Conservation (phyloP, 2,888 invertebrate genomes). For the Thera britannica region DNA sequence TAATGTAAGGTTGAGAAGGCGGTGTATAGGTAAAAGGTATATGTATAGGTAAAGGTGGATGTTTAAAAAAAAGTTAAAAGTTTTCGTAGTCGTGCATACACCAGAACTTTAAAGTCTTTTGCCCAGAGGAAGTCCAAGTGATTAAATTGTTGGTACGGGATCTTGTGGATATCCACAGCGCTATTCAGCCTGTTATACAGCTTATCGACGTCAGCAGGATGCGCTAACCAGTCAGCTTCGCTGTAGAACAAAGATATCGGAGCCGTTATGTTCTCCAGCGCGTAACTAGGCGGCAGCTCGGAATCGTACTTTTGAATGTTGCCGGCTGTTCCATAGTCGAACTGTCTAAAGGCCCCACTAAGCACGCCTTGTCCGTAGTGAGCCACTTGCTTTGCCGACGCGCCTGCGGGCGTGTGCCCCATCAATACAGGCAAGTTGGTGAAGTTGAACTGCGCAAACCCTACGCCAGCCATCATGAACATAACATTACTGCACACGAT, state of each 20-base stretch:
- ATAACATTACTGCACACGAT: slow-evolving; percentile 85
- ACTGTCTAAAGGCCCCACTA: slow-evolving; percentile 61
- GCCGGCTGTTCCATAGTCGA: slow-evolving; percentile 59
- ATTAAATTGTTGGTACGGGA: slow-evolving; percentile 78
- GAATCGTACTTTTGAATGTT: slow-evolving; percentile 61
- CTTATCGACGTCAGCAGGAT: slow-evolving; percentile 82
- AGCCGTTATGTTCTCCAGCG: slow-evolving; percentile 54
- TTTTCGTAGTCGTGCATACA: slow-evolving; percentile 53
- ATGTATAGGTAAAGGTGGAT: background rate
- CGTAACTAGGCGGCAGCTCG: slow-evolving; percentile 60
- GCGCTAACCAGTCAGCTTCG: slow-evolving; percentile 87
- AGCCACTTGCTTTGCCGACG: slow-evolving; percentile 77
- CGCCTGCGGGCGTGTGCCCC: slow-evolving; percentile 82
- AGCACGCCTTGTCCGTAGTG: slow-evolving; percentile 82
- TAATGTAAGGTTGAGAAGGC: too few relatives aligned
- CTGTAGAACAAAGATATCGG: slow-evolving; percentile 70
- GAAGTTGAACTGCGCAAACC: slow-evolving; percentile 83
- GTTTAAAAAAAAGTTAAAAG: slow-evolving; percentile 37
- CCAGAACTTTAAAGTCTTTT: slow-evolving; percentile 61
- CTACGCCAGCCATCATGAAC: slow-evolving; percentile 85
- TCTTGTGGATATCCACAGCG: slow-evolving; percentile 80
- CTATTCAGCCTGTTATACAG: slow-evolving; percentile 81
- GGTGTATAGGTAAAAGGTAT: background rate
- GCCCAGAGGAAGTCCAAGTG: slow-evolving; percentile 71
- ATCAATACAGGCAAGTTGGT: slow-evolving; percentile 83